These are phyloP conservation scores for Poecilia wingei DNA, from an alignment of 2,797 vertebrate species.

Conservation along the genomic window DNA sequence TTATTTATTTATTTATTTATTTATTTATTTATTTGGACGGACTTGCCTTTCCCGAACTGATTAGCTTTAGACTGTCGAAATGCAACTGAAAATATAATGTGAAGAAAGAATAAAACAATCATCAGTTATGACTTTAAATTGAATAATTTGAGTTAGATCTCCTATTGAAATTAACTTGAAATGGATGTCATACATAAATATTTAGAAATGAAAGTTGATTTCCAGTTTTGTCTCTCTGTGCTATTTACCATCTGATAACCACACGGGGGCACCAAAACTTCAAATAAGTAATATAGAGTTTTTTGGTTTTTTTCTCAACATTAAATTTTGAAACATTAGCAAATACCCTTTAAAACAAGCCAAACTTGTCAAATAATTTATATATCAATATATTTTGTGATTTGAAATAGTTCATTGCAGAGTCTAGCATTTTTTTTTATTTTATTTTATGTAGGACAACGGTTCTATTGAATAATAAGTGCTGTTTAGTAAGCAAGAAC, in stretches of 20 bases:
- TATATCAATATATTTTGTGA: not conserved
- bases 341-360: not conserved
- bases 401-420: not conserved
- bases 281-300: not conserved
- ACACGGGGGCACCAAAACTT: constrained; percentile 54
- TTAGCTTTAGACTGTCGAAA: not conserved
- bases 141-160: not conserved
- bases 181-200: not conserved
- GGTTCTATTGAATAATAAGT: not conserved
- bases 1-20: not conserved
- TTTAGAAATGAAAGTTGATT: not conserved
- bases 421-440: not conserved
- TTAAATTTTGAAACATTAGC: not conserved
- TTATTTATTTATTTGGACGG: not conserved
- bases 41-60: not conserved
- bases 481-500: constrained; percentile 14
- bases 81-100: not conserved
- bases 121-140: not conserved
- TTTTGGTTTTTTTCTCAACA: not conserved
- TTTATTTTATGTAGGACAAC: not conserved
- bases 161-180: not conserved
- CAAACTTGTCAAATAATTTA: not conserved
- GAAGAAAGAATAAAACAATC: not conserved
- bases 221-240: no score
- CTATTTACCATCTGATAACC: constrained; percentile 22